Base-by-base conservation (phyloP, 1,140 invertebrate species). In the Drosophila tsacasi region DNA sequence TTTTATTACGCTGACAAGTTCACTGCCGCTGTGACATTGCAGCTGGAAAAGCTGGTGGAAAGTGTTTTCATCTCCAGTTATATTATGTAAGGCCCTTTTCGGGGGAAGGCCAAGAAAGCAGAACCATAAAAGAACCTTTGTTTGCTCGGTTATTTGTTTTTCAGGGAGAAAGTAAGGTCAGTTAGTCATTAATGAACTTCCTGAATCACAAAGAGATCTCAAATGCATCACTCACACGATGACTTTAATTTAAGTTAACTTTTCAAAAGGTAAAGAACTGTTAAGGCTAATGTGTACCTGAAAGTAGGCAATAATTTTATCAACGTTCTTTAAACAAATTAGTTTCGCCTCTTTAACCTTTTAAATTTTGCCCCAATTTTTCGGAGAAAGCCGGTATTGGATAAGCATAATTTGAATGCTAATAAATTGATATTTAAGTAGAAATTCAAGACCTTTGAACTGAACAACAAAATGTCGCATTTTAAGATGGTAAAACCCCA, bases 91-190 rank as follows among this genome's bases (percentile, higher is more conserved):
- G 12, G 2, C 4, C 5, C 25, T 55, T 46, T 46, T 42, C 10
- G 23, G 17, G 7, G 30, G n/a, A 5, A n/a, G 21, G 10, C 6
- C 8, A 46, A 37, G 17, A 10, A 23, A 17, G 27, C 17, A 37
- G n/a, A 46, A 17, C 13, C 30, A 60, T n/a, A 8, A 40, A 35
- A 35, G 30, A 73, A 60, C 12, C 44, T 72, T 60, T 60, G 39
- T 69, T 69, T 69, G 23, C 13, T 47, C 19, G 39, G 23, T 30
- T 55, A 30, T 44, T 23, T 12, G n/a, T 0, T n/a, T 40, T 40
- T 39, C 12, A 13, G 23, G 72, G 52, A 75, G 71, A 75, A 75
- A 75, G 59, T 75, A 63, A 57, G 50, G 71, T 75, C 47, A 64
- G 27, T 73, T 73, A 74, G 55, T 74, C 68, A 74, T 35, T 60